Evolutionary conservation across 2,113 vertebrate species (phyloP).

Genomic region (Gulo gulo): DNA sequence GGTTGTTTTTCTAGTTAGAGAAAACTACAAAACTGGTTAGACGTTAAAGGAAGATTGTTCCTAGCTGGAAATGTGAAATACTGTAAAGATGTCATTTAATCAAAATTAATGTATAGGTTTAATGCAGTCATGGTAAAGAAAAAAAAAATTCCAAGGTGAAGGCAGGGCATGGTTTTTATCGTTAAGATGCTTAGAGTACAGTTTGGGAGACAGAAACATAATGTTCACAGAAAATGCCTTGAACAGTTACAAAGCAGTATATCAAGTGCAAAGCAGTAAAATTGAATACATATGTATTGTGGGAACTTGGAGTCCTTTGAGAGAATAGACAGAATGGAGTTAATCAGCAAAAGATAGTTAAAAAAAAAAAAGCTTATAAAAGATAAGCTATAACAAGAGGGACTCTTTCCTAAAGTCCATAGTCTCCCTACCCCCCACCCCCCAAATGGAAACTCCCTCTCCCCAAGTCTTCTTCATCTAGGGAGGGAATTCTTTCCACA

Average conservation of each 20-base stretch:
- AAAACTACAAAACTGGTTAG: constrained; percentile 26
- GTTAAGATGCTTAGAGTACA: constrained; percentile 58
- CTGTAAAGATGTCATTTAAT: constrained; percentile 59
- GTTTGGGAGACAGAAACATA: constrained; percentile 62
- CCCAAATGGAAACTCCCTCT: neutral
- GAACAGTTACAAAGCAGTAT: constrained; percentile 62
- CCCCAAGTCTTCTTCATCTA: neutral
- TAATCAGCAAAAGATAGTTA: constrained; percentile 54
- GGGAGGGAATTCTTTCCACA: neutral
- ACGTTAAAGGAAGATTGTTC: neutral
- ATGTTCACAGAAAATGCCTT: constrained; percentile 66
- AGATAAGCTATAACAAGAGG: constrained; percentile 49
- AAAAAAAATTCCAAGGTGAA: neutral
- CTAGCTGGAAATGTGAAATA: constrained; percentile 51
- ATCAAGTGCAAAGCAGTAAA: constrained; percentile 67
- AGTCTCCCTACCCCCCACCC: neutral
- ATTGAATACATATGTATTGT: constrained; percentile 73
- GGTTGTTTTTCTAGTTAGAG: constrained; percentile 16
- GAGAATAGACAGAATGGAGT: constrained; percentile 60
- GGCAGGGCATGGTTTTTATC: constrained; percentile 51
- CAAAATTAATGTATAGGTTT: constrained; percentile 63
- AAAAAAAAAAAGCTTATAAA: constrained; percentile 20
- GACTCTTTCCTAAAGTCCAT: neutral
- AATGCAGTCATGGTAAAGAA: constrained; percentile 39
- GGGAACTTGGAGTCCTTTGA: constrained; percentile 67